phyloP scores from a whole-genome alignment of 2,113 vertebrate species.

The Saguinus imperator region DNA sequence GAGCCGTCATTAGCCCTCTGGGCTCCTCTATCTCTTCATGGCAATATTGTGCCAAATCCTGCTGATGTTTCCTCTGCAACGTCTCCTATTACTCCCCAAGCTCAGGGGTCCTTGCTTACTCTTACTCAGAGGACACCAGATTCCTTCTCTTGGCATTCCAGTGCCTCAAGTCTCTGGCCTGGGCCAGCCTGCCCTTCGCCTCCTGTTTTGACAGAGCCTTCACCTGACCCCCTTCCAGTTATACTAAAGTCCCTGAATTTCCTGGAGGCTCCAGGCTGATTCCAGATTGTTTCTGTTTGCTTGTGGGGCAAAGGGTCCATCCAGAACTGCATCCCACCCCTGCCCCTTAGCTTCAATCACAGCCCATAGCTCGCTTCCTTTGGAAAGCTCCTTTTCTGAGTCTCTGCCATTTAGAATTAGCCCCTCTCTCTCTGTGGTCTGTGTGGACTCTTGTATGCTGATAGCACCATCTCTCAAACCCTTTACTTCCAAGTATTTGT shows the following conservation, averaged over 20 bases:
- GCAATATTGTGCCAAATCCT: background rate
- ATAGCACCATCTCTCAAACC: rapidly evolving
- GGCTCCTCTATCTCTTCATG: background rate
- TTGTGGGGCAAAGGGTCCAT: background rate
- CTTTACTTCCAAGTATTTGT: rapidly evolving
- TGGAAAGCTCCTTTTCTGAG: background rate
- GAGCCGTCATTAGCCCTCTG: too few species aligned
- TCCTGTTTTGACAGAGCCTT: background rate
- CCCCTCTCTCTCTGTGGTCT: too few species aligned
- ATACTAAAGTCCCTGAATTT: too few species aligned
- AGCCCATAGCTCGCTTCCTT: rapidly evolving
- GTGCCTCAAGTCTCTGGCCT: background rate
- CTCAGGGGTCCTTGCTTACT: background rate
- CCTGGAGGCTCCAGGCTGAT: too few species aligned
- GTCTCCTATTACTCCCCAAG: background rate
- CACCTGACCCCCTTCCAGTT: background rate
- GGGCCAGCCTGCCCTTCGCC: background rate
- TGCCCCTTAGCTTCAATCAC: background rate
- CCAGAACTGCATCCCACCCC: background rate
- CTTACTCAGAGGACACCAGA: background rate
- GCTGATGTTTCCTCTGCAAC: background rate
- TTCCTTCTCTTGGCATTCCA: background rate
- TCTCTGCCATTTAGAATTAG: background rate
- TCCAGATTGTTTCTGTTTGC: background rate
- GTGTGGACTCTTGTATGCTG: rapidly evolving